A percentile compares a stretch with the other conserved stretches of the same genome.
Evolutionary conservation across 2,888 invertebrate genomes (phyloP).

Genomic region (Drosophila emarginata): DNA sequence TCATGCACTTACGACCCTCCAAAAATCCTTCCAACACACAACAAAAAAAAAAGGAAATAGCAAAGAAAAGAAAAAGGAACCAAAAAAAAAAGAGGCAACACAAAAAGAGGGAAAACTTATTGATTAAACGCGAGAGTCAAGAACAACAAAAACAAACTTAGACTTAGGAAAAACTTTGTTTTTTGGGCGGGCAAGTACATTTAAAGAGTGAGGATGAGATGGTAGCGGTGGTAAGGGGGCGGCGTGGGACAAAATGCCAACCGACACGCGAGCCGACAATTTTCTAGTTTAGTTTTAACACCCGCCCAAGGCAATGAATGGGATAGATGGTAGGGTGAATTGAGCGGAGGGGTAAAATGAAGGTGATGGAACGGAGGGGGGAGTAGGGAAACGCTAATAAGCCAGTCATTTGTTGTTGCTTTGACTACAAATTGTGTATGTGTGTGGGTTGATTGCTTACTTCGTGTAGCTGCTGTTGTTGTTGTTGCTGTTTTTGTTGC

Average conservation of each 20-base stretch:
- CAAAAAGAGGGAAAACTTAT: conserved; percentile 48
- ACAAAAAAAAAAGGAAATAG: background rate
- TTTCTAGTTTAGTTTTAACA: conserved; percentile 72
- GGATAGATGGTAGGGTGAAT: conserved; percentile 9
- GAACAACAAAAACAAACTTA: conserved; percentile 33
- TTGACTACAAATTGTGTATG: conserved; percentile 50
- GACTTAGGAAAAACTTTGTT: conserved; percentile 14
- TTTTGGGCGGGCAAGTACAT: background rate
- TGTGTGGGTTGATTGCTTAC: conserved; percentile 12
- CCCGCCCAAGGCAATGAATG: conserved; percentile 44
- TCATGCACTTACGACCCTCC: conserved; percentile 1
- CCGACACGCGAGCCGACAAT: conserved; percentile 73
- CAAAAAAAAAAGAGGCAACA: background rate
- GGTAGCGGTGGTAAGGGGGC: background rate
- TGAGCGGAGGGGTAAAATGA: background rate
- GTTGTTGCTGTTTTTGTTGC: conserved; percentile 46
- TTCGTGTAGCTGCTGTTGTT: background rate
- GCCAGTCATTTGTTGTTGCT: conserved; percentile 55
- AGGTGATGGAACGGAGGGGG: conserved; percentile 12
- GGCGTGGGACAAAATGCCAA: conserved; percentile 55
- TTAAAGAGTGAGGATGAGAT: background rate
- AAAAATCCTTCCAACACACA: background rate
- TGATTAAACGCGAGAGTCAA: conserved; percentile 61
- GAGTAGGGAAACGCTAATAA: conserved; percentile 54
- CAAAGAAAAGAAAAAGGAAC: background rate